phyloP scores from a whole-genome alignment of 2,888 invertebrate genomes.

The Holacanthella duospinosa region DNA sequence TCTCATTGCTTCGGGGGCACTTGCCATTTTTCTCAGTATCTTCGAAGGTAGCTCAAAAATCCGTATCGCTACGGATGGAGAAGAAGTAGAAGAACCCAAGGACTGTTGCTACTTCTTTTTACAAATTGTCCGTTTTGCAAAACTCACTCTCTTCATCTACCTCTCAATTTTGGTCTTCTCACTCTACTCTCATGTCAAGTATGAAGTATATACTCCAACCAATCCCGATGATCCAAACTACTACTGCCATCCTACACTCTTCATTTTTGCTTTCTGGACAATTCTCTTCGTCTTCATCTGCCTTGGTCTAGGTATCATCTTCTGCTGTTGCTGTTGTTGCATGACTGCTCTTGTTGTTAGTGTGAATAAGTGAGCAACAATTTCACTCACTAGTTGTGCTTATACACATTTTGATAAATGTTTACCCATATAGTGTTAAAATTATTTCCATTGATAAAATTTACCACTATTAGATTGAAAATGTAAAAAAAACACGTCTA shows the following conservation, averaged over 20 bases:
- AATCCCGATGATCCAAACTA: neutral
- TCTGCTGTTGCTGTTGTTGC: neutral
- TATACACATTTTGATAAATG: too few species aligned
- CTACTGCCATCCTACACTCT: slow-evolving; percentile 1
- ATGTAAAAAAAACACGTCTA: too few species aligned
- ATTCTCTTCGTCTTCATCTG: neutral
- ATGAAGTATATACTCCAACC: neutral
- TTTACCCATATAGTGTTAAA: too few species aligned
- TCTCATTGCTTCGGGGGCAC: neutral
- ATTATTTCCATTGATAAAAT: too few species aligned
- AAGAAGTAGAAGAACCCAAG: neutral
- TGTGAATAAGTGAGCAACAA: too few species aligned
- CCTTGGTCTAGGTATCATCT: neutral
- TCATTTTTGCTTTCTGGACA: neutral
- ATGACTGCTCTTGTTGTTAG: too few species aligned
- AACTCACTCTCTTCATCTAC: neutral
- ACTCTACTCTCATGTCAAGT: neutral
- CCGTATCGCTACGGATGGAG: neutral
- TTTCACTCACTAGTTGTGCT: too few species aligned
- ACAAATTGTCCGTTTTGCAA: neutral
- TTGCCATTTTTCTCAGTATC: neutral
- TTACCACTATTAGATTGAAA: too few species aligned
- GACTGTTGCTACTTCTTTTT: neutral
- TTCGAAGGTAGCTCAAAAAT: neutral
- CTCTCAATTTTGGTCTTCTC: neutral